These are phyloP conservation scores for Bombus consobrinus DNA, from an alignment of 1,140 invertebrate species.

Conservation along the genomic window DNA sequence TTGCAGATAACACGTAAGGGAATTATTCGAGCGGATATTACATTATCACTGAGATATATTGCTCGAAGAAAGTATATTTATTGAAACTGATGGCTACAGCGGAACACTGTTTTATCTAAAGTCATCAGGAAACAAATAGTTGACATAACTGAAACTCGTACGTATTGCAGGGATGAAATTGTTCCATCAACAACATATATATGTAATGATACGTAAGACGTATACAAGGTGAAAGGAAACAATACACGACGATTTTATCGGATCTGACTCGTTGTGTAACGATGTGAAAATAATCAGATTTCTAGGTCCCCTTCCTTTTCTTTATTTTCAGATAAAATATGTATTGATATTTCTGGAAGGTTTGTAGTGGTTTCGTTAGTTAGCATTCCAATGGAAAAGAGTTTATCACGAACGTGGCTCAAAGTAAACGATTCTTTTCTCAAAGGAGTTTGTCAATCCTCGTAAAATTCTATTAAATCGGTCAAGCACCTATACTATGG, in stretches of 20 bases:
- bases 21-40: neutral
- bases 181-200: neutral
- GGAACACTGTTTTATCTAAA: no score
- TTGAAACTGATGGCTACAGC: neutral
- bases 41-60: neutral
- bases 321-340: neutral
- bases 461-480: slow-evolving; percentile 6
- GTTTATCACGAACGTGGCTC: neutral
- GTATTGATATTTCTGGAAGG: no score
- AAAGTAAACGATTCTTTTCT: no score
- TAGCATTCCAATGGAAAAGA: no score
- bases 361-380: no score
- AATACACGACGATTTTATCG: neutral
- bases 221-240: neutral
- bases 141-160: neutral
- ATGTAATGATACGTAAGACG: neutral
- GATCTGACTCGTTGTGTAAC: neutral
- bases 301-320: neutral
- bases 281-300: neutral
- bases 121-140: neutral
- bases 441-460: neutral
- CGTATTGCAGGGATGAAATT: neutral
- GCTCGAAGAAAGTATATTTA: neutral
- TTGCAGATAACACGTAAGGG: neutral
- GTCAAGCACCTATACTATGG: neutral